These are phyloP conservation scores for Misgurnus anguillicaudatus DNA, from an alignment of 2,113 vertebrate genomes.

Conservation along the genomic window DNA sequence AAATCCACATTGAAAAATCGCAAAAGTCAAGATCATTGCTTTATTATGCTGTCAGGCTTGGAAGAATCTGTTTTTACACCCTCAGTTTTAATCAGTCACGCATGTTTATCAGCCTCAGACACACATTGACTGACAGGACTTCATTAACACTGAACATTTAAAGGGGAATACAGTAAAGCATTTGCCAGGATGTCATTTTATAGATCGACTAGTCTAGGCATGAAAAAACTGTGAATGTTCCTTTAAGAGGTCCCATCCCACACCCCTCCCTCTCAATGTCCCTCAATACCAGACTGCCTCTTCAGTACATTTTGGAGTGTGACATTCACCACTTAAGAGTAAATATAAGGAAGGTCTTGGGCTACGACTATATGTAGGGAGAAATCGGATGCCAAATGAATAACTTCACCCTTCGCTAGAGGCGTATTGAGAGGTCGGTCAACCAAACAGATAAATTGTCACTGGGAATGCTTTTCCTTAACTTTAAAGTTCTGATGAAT, in stretches of 20 bases:
- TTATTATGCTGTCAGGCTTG: constrained; percentile 40
- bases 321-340: constrained; percentile 65
- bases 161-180: constrained; percentile 22
- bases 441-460: constrained; percentile 25
- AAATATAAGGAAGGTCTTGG: constrained; percentile 14
- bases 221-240: constrained; percentile 61
- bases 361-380: not conserved
- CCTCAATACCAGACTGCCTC: constrained; percentile 39
- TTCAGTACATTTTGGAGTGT: constrained; percentile 61
- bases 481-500: constrained; percentile 2
- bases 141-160: constrained; percentile 22
- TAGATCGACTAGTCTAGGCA: constrained; percentile 46
- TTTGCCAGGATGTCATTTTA: not conserved
- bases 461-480: not conserved
- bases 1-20: constrained; percentile 15
- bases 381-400: not conserved
- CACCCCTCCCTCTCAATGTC: constrained; percentile 61
- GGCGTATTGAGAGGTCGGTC: not conserved
- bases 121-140: constrained; percentile 27
- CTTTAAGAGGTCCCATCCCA: constrained; percentile 75
- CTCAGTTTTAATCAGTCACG: constrained; percentile 49
- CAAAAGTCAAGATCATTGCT: constrained; percentile 36
- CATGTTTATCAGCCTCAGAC: constrained; percentile 48
- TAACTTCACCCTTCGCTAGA: not conserved
- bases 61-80: constrained; percentile 44